phyloP scores from a whole-genome alignment of 2,888 invertebrate genomes.

The Epinotia brunnichana region DNA sequence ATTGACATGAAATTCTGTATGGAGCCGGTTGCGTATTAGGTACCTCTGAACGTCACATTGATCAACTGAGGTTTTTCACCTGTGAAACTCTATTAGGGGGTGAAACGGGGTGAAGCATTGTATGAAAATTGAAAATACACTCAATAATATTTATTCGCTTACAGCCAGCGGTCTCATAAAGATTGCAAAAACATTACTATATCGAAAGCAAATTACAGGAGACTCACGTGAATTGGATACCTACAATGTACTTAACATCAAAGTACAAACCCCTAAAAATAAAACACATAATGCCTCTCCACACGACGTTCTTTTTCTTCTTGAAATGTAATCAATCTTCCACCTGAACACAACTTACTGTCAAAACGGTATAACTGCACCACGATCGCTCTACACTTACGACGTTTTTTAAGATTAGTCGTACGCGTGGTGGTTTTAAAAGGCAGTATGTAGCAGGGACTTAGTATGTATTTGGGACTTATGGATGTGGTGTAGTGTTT shows the following conservation, averaged over 20 bases:
- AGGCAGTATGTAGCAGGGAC: neutral
- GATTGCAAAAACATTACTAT: neutral
- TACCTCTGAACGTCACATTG: no score
- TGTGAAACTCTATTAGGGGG: no score
- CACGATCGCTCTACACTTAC: neutral
- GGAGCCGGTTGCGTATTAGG: no score
- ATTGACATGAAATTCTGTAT: no score
- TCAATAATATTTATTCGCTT: no score
- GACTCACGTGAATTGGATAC: neutral
- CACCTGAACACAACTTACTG: neutral
- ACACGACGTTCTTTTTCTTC: constrained; percentile 26
- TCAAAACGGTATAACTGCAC: neutral
- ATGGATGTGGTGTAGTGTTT: neutral
- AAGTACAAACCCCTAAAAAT: neutral
- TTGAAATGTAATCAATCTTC: constrained; percentile 32
- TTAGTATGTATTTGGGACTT: neutral
- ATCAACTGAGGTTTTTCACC: no score
- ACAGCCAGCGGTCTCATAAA: neutral
- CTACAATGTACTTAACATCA: neutral
- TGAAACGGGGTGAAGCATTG: no score
- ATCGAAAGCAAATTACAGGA: neutral
- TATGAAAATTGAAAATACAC: no score
- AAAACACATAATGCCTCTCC: constrained; percentile 23
- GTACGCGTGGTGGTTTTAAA: neutral
- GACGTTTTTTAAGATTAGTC: neutral